Base-by-base conservation (phyloP, 2,888 invertebrate species). In the Eupeodes luniger region DNA sequence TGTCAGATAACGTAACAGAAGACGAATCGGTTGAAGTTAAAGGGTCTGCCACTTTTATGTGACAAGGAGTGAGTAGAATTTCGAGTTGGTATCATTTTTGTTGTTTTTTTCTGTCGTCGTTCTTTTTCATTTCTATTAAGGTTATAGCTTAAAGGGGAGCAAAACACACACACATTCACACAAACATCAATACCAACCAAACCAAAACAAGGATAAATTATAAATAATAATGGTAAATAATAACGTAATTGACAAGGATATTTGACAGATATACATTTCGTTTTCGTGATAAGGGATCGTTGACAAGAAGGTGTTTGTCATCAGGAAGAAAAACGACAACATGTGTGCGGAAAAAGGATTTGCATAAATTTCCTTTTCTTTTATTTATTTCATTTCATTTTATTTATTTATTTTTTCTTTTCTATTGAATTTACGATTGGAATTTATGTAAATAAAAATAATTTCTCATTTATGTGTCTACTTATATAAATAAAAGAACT, bases 11-110 rank as follows among this genome's bases (percentile, higher is more conserved):
- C 67, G 75, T 85, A 81, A 59, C 85, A 75, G 47, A 88, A 88
- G 88, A 88, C 75, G 85, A 88, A 85, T 88, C 74, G 81, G 85
- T 78, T 88, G 70, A 81, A 84, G 85, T 81, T 88, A 85, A 85
- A 78, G 84, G 87, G 74, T 57, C 44, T 82, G 75, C 40, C 75
- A 82, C 64, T 79, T 85, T 87, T 83, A 66, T 79, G 67, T 61
- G 77, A 81, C 61, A 44, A 77, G 72, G 67, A 85, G 76, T 84
- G 80, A 84, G 72, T 44, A 14, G 49, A 57, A 57, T 70, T 61
- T 44, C 51, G 67, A 61, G 34, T 19, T 53, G 19, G 34, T 51
- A 51, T 40, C 59, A 67, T 69, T 55, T 69, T 79, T 19, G 19
- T 19, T 19, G 19, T 19, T 79, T n/a, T 75, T 61, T 55, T 14